Evolutionary conservation across 92 coral and sea anemone species (phyloP), one percentile per base, ranked within the genome.

Genomic region (Umimayanthus kanabou): DNA sequence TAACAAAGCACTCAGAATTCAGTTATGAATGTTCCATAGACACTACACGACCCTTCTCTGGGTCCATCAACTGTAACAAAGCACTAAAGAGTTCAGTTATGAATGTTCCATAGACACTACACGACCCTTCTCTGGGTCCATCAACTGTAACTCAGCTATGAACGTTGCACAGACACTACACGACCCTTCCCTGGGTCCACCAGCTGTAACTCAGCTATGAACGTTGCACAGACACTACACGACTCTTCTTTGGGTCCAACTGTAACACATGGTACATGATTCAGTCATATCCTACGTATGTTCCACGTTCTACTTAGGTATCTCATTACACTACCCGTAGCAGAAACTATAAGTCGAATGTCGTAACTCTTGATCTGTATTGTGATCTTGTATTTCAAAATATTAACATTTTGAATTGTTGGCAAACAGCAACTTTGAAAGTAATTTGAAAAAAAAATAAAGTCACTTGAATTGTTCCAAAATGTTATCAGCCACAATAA

Each of bases 111-210:
- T 30, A 2, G n/a, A 43, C 65, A 26, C 42, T 2, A 18, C 73
- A 26, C 45, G 18, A 57, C 18, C 23, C 37, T 94, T 93, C 10
- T 97, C 98, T 26, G 94, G 89, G 79, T 95, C 99, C 99, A 97
- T 33, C 22, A 14, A 43, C 50, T 45, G 49, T 25, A 43, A 73
- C 71, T 57, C 5, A 57, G 13, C 23, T 92, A 6, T 43, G 65
- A 23, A 78, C 14, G 84, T 20, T n/a, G 26, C 23, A 80, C 20
- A 2, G n/a, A 43, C 65, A 26, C 42, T 2, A 18, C 73, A 26
- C 45, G 18, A 57, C 18, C 23, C 37, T 94, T 93, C 10, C 95
- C 98, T 26, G 94, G 89, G 79, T 95, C 99, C 99, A 97, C 33
- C 22, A 14, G 45, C 50, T 45, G 49, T 25, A 43, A 73, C 71